Evolutionary conservation across 2,888 invertebrate genomes (phyloP), one percentile per base, ranked within the genome.

Genomic region (Drosophila bunnanda): DNA sequence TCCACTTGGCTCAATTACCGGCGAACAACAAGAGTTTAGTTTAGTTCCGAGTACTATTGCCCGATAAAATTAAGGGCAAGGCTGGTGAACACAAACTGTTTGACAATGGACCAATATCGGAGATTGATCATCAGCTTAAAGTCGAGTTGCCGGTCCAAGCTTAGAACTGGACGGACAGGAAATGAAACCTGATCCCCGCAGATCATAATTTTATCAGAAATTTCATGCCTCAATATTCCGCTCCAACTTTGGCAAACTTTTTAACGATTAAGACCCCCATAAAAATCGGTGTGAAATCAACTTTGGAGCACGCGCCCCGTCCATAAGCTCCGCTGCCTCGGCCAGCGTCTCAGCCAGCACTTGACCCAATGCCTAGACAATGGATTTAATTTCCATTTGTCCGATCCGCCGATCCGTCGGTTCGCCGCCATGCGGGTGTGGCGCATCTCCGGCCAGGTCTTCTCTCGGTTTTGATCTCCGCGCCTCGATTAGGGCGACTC

Each of bases 361-460:
- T 84, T 84, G 83, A 84, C 87, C 83, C 87, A 88, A 74, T 81
- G 87, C 67, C 59, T 62, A 83, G 77, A 84, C 89, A 84, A 84
- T 84, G 75, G 84, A 73, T 86, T 83, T 84, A 86, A 84, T 84
- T 84, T 84, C 72, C 58, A 69, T 61, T 77, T 82, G 80, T 82
- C 80, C 82, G 72, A 72, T 66, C 43, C 61, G 44, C 48, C 39
- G 32, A 57, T 72, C 76, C 75, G 50, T 30, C 55, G 64, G 75
- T 13, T 13, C 48, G 32, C 50, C 32, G 32, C 76, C 57, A 69
- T 59, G 84, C 83, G 87, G 89, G 83, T 84, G 83, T 80, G 89
- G 83, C 89, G 84, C 89, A 86, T 84, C 83, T 83, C 83, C 53
- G 67, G 67, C 66, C 54, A 66, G 54, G 67, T 74, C 57, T 65